Percentiles rank a stretch among this genome's conserved stretches.
Conservation (phyloP, 2,113 vertebrate species). For the Puffinus mauretanicus region DNA sequence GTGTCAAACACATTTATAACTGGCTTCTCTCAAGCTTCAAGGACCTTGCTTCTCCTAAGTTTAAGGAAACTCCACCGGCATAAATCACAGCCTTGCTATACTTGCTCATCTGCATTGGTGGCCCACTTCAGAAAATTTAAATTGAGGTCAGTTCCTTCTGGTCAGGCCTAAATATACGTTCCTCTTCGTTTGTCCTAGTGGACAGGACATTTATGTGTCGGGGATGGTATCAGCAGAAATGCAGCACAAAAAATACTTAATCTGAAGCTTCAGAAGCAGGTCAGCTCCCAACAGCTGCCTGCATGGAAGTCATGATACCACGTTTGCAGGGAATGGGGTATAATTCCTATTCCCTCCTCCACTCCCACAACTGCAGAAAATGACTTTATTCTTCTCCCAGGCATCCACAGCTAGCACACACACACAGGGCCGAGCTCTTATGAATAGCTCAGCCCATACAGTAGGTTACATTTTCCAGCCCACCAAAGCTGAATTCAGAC, state of each 20-base stretch:
- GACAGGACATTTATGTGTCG: not conserved
- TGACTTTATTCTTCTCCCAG: constrained; percentile 49
- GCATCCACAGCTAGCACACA: not conserved
- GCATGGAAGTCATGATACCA: accelerated
- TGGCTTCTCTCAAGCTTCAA: not conserved
- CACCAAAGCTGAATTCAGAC: constrained; percentile 34
- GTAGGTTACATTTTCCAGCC: constrained; percentile 61
- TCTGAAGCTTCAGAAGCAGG: not conserved
- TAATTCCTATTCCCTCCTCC: constrained; percentile 21
- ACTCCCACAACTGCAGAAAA: constrained; percentile 9
- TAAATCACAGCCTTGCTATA: not conserved
- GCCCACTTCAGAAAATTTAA: not conserved
- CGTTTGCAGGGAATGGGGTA: not conserved
- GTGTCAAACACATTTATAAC: not conserved
- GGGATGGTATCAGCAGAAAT: not conserved
- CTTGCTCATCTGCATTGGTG: not conserved
- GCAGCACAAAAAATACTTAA: not conserved
- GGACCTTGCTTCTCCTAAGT: not conserved
- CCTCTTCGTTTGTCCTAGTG: not conserved
- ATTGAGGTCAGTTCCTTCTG: not conserved
- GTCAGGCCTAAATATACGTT: not conserved
- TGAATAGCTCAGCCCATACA: constrained; percentile 28
- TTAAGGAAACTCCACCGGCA: not conserved
- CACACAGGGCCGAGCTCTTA: not conserved
- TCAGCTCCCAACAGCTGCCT: not conserved